Conservation (phyloP, 2,797 vertebrate species). For the Rachycentron canadum region DNA sequence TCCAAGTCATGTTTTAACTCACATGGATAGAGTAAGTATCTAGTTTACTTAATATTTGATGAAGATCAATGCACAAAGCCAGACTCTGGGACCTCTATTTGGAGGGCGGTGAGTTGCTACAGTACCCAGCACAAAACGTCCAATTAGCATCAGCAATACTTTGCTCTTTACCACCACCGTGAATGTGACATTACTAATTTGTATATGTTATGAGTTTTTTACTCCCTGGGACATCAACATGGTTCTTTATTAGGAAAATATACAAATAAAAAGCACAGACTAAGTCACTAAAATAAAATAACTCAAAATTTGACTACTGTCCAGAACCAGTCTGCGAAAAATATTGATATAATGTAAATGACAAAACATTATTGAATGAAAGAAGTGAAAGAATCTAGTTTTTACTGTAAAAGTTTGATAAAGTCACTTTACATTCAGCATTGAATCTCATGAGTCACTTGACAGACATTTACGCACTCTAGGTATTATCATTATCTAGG, state of each 20-base stretch:
- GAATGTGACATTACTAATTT: conserved; percentile 10
- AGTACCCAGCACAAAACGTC: conserved; percentile 1
- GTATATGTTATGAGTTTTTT: conserved; percentile 32
- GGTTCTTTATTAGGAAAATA: conserved; percentile 29
- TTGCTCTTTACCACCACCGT: neutral
- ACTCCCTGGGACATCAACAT: conserved; percentile 22
- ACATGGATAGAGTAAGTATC: conserved; percentile 57
- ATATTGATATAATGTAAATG: conserved; percentile 14
- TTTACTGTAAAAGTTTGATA: conserved; percentile 13
- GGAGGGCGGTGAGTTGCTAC: conserved; percentile 36
- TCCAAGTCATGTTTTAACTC: conserved; percentile 64
- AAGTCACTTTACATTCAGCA: conserved; percentile 3
- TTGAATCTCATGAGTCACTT: conserved; percentile 1
- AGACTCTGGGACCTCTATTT: conserved; percentile 56
- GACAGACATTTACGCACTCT: conserved; percentile 16
- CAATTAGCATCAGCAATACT: conserved; percentile 9
- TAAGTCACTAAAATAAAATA: conserved; percentile 9
- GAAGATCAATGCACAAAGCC: conserved; percentile 42
- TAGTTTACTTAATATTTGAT: conserved; percentile 58
- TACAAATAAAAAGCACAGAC: neutral
- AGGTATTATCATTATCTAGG: conserved; percentile 11
- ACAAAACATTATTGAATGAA: neutral
- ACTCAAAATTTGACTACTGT: conserved; percentile 5
- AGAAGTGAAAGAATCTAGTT: conserved; percentile 11
- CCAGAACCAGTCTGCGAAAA: neutral